Percentiles rank a stretch among this genome's conserved stretches.
Conservation (phyloP, 1,140 invertebrate species). For the Eupristina koningsbergeri region DNA sequence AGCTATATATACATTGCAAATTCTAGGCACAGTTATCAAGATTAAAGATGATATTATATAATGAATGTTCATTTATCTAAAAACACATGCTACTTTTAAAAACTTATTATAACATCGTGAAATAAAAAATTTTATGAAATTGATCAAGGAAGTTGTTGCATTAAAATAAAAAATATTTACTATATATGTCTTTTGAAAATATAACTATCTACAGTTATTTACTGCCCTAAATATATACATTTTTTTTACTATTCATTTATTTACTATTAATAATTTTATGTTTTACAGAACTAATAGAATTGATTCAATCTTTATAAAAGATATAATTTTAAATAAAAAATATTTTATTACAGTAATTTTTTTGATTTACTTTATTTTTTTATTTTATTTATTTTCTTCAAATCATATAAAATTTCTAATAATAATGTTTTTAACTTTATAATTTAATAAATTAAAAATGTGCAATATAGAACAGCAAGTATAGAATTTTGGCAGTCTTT, state of each 20-base stretch:
- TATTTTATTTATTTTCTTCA: not conserved
- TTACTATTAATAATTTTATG: not conserved
- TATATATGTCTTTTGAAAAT: slow-evolving; percentile 32
- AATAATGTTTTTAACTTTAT: not conserved
- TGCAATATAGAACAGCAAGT: slow-evolving; percentile 25
- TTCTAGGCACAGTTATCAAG: slow-evolving; percentile 56
- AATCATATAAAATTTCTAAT: not conserved
- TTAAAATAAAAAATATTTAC: slow-evolving; percentile 22
- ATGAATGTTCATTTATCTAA: slow-evolving; percentile 30
- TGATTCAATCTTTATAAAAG: too few relatives aligned
- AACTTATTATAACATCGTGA: slow-evolving; percentile 35
- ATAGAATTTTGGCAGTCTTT: slow-evolving; percentile 34
- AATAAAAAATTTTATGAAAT: slow-evolving; percentile 40
- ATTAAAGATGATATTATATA: slow-evolving; percentile 51
- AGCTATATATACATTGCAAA: slow-evolving; percentile 51
- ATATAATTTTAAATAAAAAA: too few relatives aligned
- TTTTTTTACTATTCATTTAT: slow-evolving; percentile 3
- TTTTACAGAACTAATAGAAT: too few relatives aligned
- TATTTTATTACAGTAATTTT: too few relatives aligned
- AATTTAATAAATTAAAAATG: slow-evolving; percentile 3
- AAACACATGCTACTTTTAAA: slow-evolving; percentile 50
- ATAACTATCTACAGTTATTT: slow-evolving; percentile 37
- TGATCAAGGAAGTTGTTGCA: slow-evolving; percentile 17
- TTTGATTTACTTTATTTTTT: too few relatives aligned
- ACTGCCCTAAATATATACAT: slow-evolving; percentile 55